Evolutionary conservation across 92 coral and sea anemone species (phyloP).

Genomic region (Palythoa heliodiscus): DNA sequence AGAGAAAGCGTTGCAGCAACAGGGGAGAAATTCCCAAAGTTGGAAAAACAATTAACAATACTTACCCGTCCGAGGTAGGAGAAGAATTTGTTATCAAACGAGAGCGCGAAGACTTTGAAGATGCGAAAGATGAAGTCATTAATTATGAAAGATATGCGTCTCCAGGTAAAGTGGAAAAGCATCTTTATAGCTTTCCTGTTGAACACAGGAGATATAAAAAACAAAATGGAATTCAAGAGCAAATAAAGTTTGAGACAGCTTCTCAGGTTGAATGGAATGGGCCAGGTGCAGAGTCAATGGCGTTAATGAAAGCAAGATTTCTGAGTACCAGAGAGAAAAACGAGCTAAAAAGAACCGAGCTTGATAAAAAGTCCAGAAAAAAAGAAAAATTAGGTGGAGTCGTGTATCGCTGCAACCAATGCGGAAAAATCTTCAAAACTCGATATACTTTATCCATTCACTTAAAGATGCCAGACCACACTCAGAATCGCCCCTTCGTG

Average conservation of each 20-base stretch:
- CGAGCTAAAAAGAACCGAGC: constrained; percentile 52
- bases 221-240: not conserved
- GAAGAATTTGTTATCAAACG: constrained; percentile 50
- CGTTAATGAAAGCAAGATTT: constrained; percentile 19
- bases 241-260: not conserved
- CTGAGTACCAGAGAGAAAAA: constrained; percentile 11
- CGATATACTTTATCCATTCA: constrained; percentile 94
- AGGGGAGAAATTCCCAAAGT: constrained; percentile 10
- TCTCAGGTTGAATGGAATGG: constrained; percentile 4
- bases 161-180: constrained; percentile 27
- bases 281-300: not conserved
- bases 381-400: constrained; percentile 68
- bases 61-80: constrained; percentile 78
- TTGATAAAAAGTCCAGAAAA: constrained; percentile 45
- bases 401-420: constrained; percentile 86
- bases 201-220: not conserved
- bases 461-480: constrained; percentile 97
- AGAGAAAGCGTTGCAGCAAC: constrained; percentile 31
- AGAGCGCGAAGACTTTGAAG: constrained; percentile 69
- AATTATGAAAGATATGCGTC: constrained; percentile 94
- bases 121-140: constrained; percentile 85
- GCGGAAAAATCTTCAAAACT: constrained; percentile 95
- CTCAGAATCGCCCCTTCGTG: constrained; percentile 91
- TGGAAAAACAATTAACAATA: constrained; percentile 43
- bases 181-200: constrained; percentile 33